Conservation (phyloP, 2,888 invertebrate species). For the Trileptium ribeirensis region DNA sequence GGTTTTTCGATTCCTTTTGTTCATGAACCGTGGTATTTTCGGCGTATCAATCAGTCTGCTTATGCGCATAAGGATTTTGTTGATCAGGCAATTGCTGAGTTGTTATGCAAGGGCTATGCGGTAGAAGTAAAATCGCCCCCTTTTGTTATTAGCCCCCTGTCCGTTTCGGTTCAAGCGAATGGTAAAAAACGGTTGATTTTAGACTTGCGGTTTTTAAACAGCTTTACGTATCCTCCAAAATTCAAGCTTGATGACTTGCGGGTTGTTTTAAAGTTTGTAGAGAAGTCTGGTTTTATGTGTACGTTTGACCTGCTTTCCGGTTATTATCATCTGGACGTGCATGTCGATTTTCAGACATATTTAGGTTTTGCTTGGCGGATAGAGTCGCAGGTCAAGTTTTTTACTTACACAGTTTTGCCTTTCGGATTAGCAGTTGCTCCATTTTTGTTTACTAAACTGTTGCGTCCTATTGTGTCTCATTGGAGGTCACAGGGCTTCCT, state of each 20-base stretch:
- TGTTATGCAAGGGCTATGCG: background rate
- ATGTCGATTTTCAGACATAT: background rate
- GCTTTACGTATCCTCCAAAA: background rate
- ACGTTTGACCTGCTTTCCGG: background rate
- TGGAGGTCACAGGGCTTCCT: background rate
- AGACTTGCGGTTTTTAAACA: background rate
- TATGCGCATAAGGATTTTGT: too few species aligned
- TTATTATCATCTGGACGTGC: background rate
- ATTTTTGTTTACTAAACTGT: constrained; percentile 1
- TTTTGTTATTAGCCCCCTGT: background rate
- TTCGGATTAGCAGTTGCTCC: background rate
- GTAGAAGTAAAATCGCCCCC: background rate
- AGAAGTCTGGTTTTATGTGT: background rate
- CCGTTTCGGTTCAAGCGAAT: too few species aligned
- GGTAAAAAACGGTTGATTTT: too few species aligned
- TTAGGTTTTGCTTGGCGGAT: background rate
- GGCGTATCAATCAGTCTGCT: background rate
- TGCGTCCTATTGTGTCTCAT: background rate
- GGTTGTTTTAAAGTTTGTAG: background rate
- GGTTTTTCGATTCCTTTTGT: background rate
- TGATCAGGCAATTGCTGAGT: background rate
- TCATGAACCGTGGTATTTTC: background rate
- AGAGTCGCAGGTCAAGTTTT: background rate
- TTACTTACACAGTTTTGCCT: background rate
- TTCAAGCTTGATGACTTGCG: background rate